phyloP scores from a whole-genome alignment of 2,797 vertebrate genomes.

The Scyliorhinus canicula region DNA sequence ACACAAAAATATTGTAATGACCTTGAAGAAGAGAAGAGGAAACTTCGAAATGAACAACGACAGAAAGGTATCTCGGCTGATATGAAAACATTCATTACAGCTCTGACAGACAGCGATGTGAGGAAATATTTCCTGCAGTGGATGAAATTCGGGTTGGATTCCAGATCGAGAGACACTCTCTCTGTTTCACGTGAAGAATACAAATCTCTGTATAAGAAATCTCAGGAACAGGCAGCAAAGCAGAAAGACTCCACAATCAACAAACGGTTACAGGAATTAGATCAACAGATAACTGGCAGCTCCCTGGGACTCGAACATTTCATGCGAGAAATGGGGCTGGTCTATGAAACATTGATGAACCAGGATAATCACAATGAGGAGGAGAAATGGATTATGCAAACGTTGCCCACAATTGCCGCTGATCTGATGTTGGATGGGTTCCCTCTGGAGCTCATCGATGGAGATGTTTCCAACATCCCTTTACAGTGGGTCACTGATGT shows the following conservation, averaged over 20 bases:
- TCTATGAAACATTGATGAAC: not conserved
- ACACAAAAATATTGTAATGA: not conserved
- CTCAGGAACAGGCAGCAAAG: not conserved
- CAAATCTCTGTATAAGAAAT: not conserved
- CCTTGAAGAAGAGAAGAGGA: not conserved
- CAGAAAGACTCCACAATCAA: not conserved
- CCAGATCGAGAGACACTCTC: not conserved
- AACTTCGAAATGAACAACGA: not conserved
- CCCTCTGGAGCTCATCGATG: not conserved
- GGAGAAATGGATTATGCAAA: not conserved
- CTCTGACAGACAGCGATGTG: not conserved
- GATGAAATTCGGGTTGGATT: not conserved
- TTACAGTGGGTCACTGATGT: constrained; percentile 64
- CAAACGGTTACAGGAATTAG: not conserved
- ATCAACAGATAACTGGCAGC: not conserved
- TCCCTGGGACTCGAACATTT: not conserved
- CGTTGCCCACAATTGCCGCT: not conserved
- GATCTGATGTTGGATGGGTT: constrained; percentile 4
- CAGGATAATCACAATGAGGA: not conserved
- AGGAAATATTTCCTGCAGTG: not conserved
- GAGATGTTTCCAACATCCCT: constrained; percentile 15
- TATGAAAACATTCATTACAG: constrained; percentile 1
- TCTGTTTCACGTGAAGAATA: not conserved
- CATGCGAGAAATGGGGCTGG: not conserved
- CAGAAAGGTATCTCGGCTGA: not conserved